Conservation (phyloP, 2,888 invertebrate species). For the Trissolcus brochymenae region DNA sequence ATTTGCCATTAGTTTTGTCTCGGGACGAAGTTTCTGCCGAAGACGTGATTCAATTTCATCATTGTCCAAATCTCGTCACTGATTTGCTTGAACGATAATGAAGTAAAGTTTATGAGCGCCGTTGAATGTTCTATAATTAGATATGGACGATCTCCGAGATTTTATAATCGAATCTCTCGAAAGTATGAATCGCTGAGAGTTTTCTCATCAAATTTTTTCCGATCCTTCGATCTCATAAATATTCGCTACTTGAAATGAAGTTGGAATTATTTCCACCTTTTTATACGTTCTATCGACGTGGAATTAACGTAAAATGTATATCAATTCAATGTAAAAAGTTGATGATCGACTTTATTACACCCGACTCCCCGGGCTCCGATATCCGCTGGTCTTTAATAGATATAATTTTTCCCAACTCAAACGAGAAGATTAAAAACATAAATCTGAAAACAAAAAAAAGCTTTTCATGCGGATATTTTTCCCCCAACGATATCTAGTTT, state of each 20-base stretch:
- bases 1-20: slow-evolving; percentile 31
- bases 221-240: slow-evolving; percentile 48
- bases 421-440: too few species aligned
- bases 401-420: too few species aligned
- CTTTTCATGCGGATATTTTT: too few species aligned
- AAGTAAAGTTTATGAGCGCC: slow-evolving; percentile 52
- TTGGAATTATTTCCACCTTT: slow-evolving; percentile 48
- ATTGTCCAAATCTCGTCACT: slow-evolving; percentile 47
- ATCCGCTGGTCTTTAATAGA: too few species aligned
- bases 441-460: background rate
- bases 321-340: slow-evolving; percentile 15
- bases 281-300: slow-evolving; percentile 36
- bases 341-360: too few species aligned
- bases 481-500: too few species aligned
- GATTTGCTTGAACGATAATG: slow-evolving; percentile 51
- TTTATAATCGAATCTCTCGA: slow-evolving; percentile 47
- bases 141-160: slow-evolving; percentile 49
- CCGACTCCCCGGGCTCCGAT: too few species aligned
- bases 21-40: slow-evolving; percentile 28
- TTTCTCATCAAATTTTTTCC: slow-evolving; percentile 52
- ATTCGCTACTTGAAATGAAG: slow-evolving; percentile 42
- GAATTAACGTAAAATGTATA: slow-evolving; percentile 20
- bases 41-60: slow-evolving; percentile 53
- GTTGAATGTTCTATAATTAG: slow-evolving; percentile 53
- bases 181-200: slow-evolving; percentile 40